Evolutionary conservation across 2,797 vertebrate species (phyloP), one percentile per base, ranked within the genome.

Genomic region (Zenarchopterus dispar): DNA sequence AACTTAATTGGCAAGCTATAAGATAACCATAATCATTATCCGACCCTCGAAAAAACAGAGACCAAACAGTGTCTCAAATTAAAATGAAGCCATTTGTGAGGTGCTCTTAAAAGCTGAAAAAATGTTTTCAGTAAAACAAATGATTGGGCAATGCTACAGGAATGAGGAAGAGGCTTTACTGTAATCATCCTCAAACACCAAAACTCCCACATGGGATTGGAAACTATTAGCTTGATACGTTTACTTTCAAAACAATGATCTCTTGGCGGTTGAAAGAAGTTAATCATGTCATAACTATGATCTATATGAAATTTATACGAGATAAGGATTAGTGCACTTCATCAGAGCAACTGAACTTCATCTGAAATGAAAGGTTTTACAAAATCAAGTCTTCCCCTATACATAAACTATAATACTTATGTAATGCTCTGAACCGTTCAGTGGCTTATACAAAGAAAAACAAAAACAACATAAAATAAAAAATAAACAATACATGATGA

Each of bases 1-100:
- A 68, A 62, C 41, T 45, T 63, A 22, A 79, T 82, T 85, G 79
- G 79, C 84, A 80, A 79, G 78, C 46, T 70, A 68, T 33, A 72
- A 52, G 33, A 81, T 33, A 48, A 61, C 26, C 49, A n/a, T 72
- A 13, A 59, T 55, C 56, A 18, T 49, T 48, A 60, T 61, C 28
- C 33, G 57, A 67, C 44, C 48, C 53, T 60, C 79, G 21, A 39
- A 39, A 36, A 36, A 36, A 36, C 9, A 39, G 2, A 39, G 44
- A 77, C 39, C 10, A 48, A 67, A 72, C 17, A n/a, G 56, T 0
- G 57, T 41, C 55, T 62, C 5, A 39, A 53, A 62, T 61, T 11
- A 28, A 71, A 65, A 56, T 52, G 61, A 54, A 58, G 55, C 48
- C 18, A 5, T 63, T 47, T 42, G 43, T 39, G 55, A 67, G 19